These are phyloP conservation scores for Caenorhabditis zanzibari DNA, from an alignment of 2,888 invertebrate species.

Conservation along the genomic window DNA sequence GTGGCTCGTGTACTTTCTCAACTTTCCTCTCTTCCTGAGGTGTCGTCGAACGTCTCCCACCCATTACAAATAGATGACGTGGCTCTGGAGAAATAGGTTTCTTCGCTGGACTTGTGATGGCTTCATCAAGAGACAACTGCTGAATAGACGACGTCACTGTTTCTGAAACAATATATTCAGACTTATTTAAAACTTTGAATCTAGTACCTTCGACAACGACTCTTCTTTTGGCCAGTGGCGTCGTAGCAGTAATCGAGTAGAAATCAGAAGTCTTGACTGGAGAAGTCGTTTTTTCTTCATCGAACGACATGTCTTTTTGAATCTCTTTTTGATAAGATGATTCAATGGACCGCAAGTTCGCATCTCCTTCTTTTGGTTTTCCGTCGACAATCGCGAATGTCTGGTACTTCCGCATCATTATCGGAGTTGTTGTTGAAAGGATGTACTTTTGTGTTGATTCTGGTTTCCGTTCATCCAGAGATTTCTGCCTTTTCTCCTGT, in stretches of 20 bases:
- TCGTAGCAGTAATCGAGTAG: constrained; percentile 66
- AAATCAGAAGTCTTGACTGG: constrained; percentile 57
- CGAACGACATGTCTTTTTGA: constrained; percentile 40
- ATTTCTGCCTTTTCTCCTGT: constrained; percentile 56
- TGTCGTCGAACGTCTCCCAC: constrained; percentile 57
- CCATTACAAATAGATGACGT: constrained; percentile 63
- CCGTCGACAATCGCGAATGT: constrained; percentile 64
- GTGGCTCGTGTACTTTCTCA: constrained; percentile 27
- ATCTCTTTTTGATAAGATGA: constrained; percentile 36
- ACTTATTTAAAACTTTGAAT: background rate
- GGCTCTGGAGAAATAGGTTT: constrained; percentile 54
- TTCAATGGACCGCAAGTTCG: constrained; percentile 47
- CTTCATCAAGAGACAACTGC: constrained; percentile 44
- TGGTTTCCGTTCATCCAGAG: constrained; percentile 63
- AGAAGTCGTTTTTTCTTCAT: constrained; percentile 50
- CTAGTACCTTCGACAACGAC: constrained; percentile 36
- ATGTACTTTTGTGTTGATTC: constrained; percentile 66
- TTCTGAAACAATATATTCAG: constrained; percentile 28
- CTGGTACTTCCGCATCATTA: constrained; percentile 67
- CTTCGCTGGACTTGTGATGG: constrained; percentile 44
- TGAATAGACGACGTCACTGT: constrained; percentile 31
- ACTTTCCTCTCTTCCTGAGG: constrained; percentile 50
- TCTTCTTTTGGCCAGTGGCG: constrained; percentile 51
- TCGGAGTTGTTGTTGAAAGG: constrained; percentile 64
- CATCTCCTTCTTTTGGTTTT: constrained; percentile 18